A percentile compares a stretch with the other conserved stretches of the same genome.
phyloP scores from a whole-genome alignment of 2,113 vertebrate species.

The Nothocercus julius region DNA sequence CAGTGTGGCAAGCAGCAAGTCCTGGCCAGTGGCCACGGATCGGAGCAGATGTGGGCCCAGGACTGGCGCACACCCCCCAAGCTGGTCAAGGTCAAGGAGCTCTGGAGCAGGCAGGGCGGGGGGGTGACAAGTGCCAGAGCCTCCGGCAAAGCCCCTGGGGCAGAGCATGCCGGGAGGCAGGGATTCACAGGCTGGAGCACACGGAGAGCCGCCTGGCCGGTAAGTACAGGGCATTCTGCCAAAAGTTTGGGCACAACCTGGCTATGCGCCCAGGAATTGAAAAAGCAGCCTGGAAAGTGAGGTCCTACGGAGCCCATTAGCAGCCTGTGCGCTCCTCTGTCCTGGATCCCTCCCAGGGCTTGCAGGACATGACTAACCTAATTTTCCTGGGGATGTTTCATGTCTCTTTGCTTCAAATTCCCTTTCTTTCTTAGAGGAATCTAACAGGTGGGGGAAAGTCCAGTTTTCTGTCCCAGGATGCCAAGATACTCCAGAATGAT shows the following conservation, averaged over 20 bases:
- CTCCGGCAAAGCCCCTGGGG: background rate
- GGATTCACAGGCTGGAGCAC: background rate
- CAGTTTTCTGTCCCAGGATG: background rate
- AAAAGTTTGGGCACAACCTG: constrained; percentile 45
- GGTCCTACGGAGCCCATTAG: constrained; percentile 45
- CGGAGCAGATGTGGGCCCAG: background rate
- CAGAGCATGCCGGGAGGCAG: background rate
- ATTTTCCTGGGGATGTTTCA: constrained; percentile 1
- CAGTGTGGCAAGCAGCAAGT: background rate
- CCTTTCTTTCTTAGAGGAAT: background rate
- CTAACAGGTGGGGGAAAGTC: background rate
- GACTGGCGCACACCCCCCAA: background rate
- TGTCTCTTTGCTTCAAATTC: background rate
- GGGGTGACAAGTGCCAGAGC: background rate
- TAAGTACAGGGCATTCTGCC: constrained; percentile 43
- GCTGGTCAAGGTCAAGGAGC: background rate
- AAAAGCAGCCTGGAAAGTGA: constrained; percentile 46
- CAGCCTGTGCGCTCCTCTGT: background rate
- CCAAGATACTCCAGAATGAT: background rate
- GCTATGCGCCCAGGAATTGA: constrained; percentile 37
- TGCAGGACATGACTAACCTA: background rate
- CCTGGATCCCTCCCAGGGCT: background rate
- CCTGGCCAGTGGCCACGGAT: background rate
- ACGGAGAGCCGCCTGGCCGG: background rate
- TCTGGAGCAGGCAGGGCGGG: background rate